These are phyloP conservation scores for Caenorhabditis sp. DNA, from an alignment of 2,888 invertebrate species.

Conservation along the genomic window DNA sequence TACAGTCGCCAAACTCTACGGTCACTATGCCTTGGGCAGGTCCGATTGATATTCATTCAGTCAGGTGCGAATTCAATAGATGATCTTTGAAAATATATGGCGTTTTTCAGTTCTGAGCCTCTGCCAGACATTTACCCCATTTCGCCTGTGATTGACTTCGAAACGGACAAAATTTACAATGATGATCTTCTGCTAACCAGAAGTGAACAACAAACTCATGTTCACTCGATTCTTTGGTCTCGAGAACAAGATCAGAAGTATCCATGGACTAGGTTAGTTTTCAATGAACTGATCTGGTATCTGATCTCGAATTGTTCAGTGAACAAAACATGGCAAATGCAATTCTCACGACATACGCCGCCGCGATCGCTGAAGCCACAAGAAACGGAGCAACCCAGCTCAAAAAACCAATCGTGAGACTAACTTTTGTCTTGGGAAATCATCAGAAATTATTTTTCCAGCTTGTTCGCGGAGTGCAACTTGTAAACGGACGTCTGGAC, in stretches of 20 bases:
- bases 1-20: constrained; percentile 68
- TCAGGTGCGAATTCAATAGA: constrained; percentile 59
- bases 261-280: constrained; percentile 76
- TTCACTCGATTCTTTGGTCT: constrained; percentile 78
- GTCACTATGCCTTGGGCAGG: constrained; percentile 69
- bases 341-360: constrained; percentile 79
- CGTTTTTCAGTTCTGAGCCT: not conserved
- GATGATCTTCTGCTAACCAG: constrained; percentile 72
- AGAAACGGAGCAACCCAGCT: constrained; percentile 55
- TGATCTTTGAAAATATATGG: not conserved
- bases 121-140: constrained; percentile 79
- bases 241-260: constrained; percentile 82
- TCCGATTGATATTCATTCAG: constrained; percentile 69
- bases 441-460: constrained; percentile 23
- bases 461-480: constrained; percentile 79
- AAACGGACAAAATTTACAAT: constrained; percentile 79
- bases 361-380: constrained; percentile 78
- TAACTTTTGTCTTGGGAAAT: not conserved
- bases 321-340: constrained; percentile 82
- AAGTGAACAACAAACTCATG: constrained; percentile 42
- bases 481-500: constrained; percentile 80
- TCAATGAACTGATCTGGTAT: not conserved
- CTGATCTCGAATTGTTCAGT: constrained; percentile 36
- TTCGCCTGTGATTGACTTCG: constrained; percentile 80
- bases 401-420: constrained; percentile 70